Conservation (phyloP, 1,140 invertebrate genomes). For the Mesaphorura yosii region DNA sequence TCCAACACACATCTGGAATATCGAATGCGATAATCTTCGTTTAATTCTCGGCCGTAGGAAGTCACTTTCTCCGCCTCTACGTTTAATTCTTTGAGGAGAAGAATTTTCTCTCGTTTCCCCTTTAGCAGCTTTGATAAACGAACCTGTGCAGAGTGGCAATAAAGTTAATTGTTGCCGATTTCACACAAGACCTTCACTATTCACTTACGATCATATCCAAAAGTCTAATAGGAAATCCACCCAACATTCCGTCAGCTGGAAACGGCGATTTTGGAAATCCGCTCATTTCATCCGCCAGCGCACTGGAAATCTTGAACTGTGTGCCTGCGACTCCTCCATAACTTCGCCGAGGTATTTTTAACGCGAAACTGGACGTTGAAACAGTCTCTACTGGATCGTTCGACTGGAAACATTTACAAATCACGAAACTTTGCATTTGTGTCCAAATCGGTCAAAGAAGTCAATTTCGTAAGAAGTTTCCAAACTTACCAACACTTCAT, state of each 20-base stretch:
- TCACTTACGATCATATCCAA: conserved; percentile 68
- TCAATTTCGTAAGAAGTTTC: background rate
- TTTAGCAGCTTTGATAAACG: conserved; percentile 72
- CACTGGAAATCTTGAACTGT: conserved; percentile 32
- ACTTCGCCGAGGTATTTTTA: conserved; percentile 60
- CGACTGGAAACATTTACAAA: conserved; percentile 42
- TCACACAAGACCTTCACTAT: no score
- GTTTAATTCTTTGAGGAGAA: conserved; percentile 75
- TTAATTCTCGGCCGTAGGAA: conserved; percentile 56
- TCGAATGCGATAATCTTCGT: conserved; percentile 73
- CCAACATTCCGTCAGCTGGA: conserved; percentile 46
- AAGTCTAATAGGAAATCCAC: conserved; percentile 72
- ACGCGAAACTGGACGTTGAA: conserved; percentile 68
- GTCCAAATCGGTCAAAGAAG: conserved; percentile 7
- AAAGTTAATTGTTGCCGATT: conserved; percentile 9
- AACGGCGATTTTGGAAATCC: conserved; percentile 37
- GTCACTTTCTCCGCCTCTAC: conserved; percentile 74
- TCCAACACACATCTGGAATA: conserved; percentile 84
- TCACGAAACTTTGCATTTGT: conserved; percentile 4
- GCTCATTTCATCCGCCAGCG: conserved; percentile 35
- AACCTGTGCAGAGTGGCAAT: conserved; percentile 35
- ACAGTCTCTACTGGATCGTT: conserved; percentile 85
- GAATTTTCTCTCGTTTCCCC: conserved; percentile 69
- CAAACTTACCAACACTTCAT: conserved; percentile 67
- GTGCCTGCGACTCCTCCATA: conserved; percentile 12